These are phyloP conservation scores for Drosophila merina DNA, from an alignment of 2,888 invertebrate species.

Conservation along the genomic window DNA sequence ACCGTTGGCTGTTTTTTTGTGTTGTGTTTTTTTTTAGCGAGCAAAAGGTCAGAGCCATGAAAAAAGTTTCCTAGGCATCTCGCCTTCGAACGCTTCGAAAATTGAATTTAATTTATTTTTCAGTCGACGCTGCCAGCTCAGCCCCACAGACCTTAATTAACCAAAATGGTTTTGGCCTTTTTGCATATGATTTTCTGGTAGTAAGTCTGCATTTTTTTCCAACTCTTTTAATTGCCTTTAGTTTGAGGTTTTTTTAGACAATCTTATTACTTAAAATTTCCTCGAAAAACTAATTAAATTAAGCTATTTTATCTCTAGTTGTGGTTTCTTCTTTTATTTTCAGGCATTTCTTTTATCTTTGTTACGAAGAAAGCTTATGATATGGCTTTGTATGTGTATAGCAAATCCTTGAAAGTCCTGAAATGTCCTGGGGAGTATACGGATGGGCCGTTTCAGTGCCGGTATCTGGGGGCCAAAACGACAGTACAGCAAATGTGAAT, in stretches of 20 bases:
- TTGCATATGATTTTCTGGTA: slow-evolving; percentile 3
- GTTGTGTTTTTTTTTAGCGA: neutral
- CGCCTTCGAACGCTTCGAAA: slow-evolving; percentile 39
- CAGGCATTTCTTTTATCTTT: neutral
- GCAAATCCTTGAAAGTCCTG: neutral
- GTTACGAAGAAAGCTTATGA: neutral
- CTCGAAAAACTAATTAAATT: neutral
- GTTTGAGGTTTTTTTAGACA: too few relatives aligned
- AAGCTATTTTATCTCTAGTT: neutral
- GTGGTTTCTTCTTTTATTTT: neutral
- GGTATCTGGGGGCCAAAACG: slow-evolving; percentile 28
- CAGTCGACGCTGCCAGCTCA: slow-evolving; percentile 29
- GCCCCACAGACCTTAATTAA: slow-evolving; percentile 16
- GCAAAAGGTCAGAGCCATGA: slow-evolving; percentile 50
- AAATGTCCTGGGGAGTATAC: neutral
- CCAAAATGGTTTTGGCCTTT: slow-evolving; percentile 5
- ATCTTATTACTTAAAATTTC: too few relatives aligned
- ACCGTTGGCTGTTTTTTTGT: slow-evolving; percentile 58
- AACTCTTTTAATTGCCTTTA: neutral
- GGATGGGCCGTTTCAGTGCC: slow-evolving; percentile 29
- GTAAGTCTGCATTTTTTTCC: neutral
- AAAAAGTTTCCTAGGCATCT: slow-evolving; percentile 51
- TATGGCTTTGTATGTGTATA: neutral
- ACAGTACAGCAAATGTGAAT: slow-evolving; percentile 67
- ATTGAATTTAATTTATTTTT: slow-evolving; percentile 74